Evolutionary conservation across 2,113 vertebrate genomes (phyloP), one percentile per base, ranked within the genome.

Genomic region (Rana temporaria): DNA sequence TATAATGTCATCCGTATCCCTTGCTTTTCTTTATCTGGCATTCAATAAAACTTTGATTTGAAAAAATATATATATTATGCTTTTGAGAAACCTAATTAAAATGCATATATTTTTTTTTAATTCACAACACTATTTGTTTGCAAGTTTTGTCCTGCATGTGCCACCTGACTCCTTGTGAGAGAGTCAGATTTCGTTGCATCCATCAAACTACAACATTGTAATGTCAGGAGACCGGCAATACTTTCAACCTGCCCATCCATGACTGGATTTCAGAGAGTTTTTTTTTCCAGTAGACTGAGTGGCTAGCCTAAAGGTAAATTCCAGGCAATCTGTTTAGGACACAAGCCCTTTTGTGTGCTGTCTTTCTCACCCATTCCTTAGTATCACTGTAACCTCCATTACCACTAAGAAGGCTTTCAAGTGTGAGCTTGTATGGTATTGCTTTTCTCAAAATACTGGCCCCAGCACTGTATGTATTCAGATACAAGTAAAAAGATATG

Each of bases 281-380:
- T 95, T 95, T 38, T 90, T 91, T 89, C 87, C 90, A 89, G 88
- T 82, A 88, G 88, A 87, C 87, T 86, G 90, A 85, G 86, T 89
- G 91, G 91, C 85, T 89, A 92, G 93, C 85, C 88, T 94, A 91
- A 95, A 98, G 95, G 96, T 97, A 93, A 94, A 96, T 96, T 96
- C 94, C 94, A 92, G 87, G 90, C 84, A 90, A 86, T 87, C 87
- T 85, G 85, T 90, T 93, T 91, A 90, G 95, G 93, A 97, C 95
- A 96, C 93, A 95, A 95, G 90, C 85, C 85, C 89, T 94, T 96
- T 96, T 97, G 95, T 96, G 88, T 89, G 87, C 85, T 85, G 64
- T 60, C 57, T 88, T 86, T 81, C 73, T 87, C 53, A 76, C 84
- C 77, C 78, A 63, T 79, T 20, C 87, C 89, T 72, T 78, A 80